Percentiles rank a stretch among this genome's conserved stretches.
phyloP scores from a whole-genome alignment of 2,797 vertebrate species.

The Sebastes hopkinsi region DNA sequence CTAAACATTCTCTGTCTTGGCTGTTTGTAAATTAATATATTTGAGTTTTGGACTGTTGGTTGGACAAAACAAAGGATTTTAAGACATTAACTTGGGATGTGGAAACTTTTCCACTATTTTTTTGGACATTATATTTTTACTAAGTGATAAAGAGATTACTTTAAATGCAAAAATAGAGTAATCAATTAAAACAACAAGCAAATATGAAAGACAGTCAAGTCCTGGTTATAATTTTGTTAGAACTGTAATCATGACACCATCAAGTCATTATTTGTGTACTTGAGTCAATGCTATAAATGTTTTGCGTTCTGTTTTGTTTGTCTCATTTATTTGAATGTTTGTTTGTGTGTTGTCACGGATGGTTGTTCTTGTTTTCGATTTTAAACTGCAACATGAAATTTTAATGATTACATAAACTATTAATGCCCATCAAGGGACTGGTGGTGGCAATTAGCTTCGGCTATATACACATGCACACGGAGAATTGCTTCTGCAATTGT shows the following conservation, averaged over 20 bases:
- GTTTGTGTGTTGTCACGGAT: too few species aligned
- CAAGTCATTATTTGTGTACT: too few species aligned
- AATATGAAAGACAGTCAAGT: neutral
- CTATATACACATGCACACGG: neutral
- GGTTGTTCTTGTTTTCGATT: too few species aligned
- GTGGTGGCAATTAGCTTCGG: neutral
- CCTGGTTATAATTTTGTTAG: too few species aligned
- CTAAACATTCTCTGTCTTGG: too few species aligned
- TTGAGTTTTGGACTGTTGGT: too few species aligned
- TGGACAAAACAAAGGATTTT: rapidly evolving
- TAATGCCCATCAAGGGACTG: neutral
- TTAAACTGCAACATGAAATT: neutral
- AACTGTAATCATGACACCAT: too few species aligned
- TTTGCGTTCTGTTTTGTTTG: too few species aligned
- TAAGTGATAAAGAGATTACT: neutral
- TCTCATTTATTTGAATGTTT: too few species aligned
- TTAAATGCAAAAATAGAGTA: neutral
- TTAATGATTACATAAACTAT: neutral
- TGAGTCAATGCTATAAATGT: too few species aligned
- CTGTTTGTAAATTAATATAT: too few species aligned
- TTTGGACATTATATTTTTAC: neutral
- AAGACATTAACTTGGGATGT: neutral
- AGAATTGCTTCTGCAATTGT: too few species aligned
- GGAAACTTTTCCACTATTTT: neutral
- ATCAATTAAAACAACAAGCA: neutral